Base-by-base conservation (phyloP, 2,113 vertebrate species). In the Sapayoa aenigma region DNA sequence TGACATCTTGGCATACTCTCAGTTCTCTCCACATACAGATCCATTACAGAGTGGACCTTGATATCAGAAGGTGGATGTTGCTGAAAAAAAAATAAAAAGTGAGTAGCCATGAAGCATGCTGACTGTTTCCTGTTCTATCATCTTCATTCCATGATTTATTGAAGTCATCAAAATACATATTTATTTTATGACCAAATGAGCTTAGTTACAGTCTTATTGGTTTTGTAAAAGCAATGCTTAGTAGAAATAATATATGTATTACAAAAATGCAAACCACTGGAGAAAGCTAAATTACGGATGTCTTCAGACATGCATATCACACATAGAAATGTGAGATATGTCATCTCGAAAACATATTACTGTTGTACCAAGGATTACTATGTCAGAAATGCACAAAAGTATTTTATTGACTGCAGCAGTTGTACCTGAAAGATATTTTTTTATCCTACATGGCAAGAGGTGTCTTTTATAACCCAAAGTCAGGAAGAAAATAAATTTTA, bases 11-110 rank as follows among this genome's bases (percentile, higher is more conserved):
- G 8, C 35, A 12, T 25, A 5, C 24, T 10, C 0, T 33, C 37
- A 23, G 6, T 35, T 89, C 8, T 65, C 16, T 62, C 12, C 19
- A 39, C 12, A 11, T 6, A n/a, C 30, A 65, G 27, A 59, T 21
- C 39, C 23, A 42, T 11, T 14, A 30, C 7, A 33, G 41, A 44
- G 19, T 11, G 11, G 9, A 71, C 28, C 17, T 58, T 0, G 0
- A 7, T 44, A 8, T 3, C 52, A 25, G 22, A 62, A 73, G 74
- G 12, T 5, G 7, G 6, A 77, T 14, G 18, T 59, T 33, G 5
- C 3, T 20, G 35, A 21, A 19, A 14, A 74, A 83, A 56, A 27
- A 15, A 1, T 12, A 63, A 37, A 41, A 50, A 21, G 17, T 42
- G 28, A 72, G 27, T 56, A 44, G 5, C 14, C 13, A 9, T 17